These are phyloP conservation scores for Pipa parva DNA, from an alignment of 2,113 vertebrate genomes.

Conservation along the genomic window DNA sequence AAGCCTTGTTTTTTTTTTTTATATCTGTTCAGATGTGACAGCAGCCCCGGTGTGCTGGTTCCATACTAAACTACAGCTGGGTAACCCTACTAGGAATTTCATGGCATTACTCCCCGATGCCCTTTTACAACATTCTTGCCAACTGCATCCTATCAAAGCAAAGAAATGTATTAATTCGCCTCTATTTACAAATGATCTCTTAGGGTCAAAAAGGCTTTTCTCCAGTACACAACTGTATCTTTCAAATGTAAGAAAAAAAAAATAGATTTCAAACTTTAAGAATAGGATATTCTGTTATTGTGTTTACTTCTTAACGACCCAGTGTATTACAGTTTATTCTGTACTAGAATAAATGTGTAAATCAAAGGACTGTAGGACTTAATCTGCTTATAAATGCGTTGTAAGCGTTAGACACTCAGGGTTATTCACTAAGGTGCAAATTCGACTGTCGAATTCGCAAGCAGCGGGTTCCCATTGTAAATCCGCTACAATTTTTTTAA, in stretches of 20 bases:
- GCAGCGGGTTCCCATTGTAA: no score
- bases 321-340: no score
- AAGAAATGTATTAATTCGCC: conserved; percentile 18
- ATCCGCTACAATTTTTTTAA: no score
- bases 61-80: conserved; percentile 6
- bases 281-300: conserved; percentile 14
- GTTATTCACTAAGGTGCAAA: no score
- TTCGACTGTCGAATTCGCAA: no score
- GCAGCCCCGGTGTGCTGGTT: background rate
- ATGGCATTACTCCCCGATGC: background rate
- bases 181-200: conserved; percentile 24
- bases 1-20: background rate
- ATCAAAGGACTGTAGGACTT: conserved; percentile 15
- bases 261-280: background rate
- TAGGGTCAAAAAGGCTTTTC: conserved; percentile 12
- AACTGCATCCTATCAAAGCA: conserved; percentile 24
- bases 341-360: background rate
- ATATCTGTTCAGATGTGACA: background rate
- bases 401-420: conserved; percentile 16
- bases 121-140: conserved; percentile 6
- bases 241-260: background rate
- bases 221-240: background rate
- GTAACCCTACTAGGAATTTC: conserved; percentile 8
- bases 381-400: conserved; percentile 35
- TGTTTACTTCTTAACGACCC: no score